Evolutionary conservation across 2,113 vertebrate species (phyloP).

Genomic region (Oenanthe oenanthe): DNA sequence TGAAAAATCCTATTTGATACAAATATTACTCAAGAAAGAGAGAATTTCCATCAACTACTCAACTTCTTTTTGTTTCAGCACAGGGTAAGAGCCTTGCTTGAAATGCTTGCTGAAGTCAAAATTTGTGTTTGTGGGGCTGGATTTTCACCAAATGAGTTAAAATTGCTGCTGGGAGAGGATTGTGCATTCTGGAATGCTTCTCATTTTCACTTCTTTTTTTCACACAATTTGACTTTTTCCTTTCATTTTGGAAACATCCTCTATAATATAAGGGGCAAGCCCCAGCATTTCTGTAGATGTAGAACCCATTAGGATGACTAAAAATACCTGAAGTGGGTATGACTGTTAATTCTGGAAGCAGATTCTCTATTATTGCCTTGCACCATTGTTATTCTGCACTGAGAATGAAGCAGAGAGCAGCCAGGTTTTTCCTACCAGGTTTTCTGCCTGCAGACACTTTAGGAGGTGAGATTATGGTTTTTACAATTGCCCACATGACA

Average conservation of each 20-base stretch:
- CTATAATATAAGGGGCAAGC: not conserved
- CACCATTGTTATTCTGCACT: not conserved
- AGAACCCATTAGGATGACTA: not conserved
- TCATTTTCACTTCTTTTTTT: not conserved
- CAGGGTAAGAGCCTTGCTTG: not conserved
- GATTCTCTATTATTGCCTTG: not conserved
- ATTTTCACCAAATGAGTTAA: not conserved
- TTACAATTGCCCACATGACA: not conserved
- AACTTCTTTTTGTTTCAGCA: not conserved
- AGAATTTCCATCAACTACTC: not conserved
- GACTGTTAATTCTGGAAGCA: not conserved
- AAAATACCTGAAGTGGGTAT: not conserved
- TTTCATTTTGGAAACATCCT: not conserved
- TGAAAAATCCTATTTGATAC: not conserved
- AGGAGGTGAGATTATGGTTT: not conserved
- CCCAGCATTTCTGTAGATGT: not conserved
- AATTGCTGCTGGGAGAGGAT: not conserved
- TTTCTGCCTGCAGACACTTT: not conserved
- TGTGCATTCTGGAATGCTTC: not conserved
- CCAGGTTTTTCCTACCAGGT: not conserved
- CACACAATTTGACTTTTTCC: not conserved
- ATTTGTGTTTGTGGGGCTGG: not conserved
- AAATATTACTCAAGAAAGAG: not conserved
- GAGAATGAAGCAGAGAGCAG: not conserved
- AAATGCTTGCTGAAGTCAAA: not conserved